Conservation (phyloP, 2,113 vertebrate species). For the Raja brachyura region DNA sequence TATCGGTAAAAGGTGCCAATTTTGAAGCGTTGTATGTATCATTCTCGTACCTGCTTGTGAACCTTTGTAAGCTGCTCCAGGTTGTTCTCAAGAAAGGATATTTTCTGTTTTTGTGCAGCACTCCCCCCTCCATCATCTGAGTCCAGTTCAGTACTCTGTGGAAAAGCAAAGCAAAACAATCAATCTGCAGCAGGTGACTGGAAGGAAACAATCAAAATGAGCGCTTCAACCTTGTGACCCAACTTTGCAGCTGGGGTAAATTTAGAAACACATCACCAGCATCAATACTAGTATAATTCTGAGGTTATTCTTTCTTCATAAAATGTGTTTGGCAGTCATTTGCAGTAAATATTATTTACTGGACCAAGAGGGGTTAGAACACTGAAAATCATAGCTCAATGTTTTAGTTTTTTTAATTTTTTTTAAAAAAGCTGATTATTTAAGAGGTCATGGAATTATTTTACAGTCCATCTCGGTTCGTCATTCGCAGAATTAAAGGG, state of each 20-base stretch:
- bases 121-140: constrained; percentile 78
- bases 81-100: constrained; percentile 92
- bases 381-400: not conserved
- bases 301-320: not conserved
- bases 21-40: not conserved
- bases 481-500: not conserved
- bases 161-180: constrained; percentile 33
- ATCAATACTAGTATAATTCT: not conserved
- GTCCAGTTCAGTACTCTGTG: constrained; percentile 77
- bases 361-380: not conserved
- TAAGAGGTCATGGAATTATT: not conserved
- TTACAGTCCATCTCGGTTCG: not conserved
- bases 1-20: not conserved
- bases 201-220: not conserved
- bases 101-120: constrained; percentile 84
- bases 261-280: not conserved
- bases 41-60: constrained; percentile 81
- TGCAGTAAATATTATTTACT: no score
- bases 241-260: not conserved
- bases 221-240: not conserved
- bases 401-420: no score
- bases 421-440: not conserved
- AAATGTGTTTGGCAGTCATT: no score
- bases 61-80: constrained; percentile 90
- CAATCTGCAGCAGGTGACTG: not conserved